Evolutionary conservation across 2,797 vertebrate species (phyloP).

Genomic region (Galagoides demidoff): DNA sequence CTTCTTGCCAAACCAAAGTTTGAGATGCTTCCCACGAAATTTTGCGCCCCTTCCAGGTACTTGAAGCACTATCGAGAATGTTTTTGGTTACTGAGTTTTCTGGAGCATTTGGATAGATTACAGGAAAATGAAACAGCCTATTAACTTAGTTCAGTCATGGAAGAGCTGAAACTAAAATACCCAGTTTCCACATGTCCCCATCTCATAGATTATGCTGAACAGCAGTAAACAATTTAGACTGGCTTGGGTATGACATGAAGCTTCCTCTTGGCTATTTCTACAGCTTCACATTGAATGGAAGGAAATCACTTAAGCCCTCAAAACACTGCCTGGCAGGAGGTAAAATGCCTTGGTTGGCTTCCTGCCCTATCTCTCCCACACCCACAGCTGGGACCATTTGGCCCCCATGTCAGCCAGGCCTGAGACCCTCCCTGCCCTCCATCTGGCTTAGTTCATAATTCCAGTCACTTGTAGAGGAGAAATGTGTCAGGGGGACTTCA

Average conservation of each 20-base stretch:
- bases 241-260: conserved; percentile 60
- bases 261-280: conserved; percentile 78
- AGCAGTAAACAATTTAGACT: conserved; percentile 72
- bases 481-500: not conserved
- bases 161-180: conserved; percentile 36
- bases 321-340: conserved; percentile 72
- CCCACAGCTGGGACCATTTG: conserved; percentile 50
- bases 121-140: conserved; percentile 47
- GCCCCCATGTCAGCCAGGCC: not conserved
- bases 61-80: not conserved
- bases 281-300: conserved; percentile 70
- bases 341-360: conserved; percentile 63
- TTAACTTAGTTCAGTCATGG: conserved; percentile 10
- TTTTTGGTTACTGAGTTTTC: conserved; percentile 45
- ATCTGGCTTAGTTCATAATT: not conserved
- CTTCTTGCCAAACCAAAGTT: not conserved
- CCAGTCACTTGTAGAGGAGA: not conserved
- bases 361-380: conserved; percentile 61
- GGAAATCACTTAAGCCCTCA: conserved; percentile 76
- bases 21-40: not conserved
- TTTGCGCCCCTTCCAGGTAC: conserved; percentile 24
- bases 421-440: not conserved
- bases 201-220: not conserved
- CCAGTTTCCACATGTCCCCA: not conserved
- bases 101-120: conserved; percentile 53